Evolutionary conservation across 2,113 vertebrate species (phyloP), one percentile per base, ranked within the genome.

Genomic region (Monopterus albus): DNA sequence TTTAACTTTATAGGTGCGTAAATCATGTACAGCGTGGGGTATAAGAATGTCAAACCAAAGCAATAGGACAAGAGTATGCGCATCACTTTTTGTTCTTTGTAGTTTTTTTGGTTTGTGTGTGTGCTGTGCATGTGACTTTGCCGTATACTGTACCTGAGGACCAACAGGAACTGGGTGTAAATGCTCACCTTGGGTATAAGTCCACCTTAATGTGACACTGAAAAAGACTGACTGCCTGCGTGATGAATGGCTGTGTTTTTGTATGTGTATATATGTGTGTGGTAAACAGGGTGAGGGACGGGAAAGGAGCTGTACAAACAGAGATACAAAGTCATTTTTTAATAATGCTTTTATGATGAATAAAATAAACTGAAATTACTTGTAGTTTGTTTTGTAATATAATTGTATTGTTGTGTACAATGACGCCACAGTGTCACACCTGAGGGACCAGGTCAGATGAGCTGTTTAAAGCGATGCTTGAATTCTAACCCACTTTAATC

Each of bases 161-260:
- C 35, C 18, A 13, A 8, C 35, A 56, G 43, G 33, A 74, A 7
- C 15, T 29, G 5, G 15, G n/a, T 57, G 62, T 50, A 57, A 47
- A 66, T 58, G 57, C 31, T 70, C 36, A 59, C 51, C 49, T 78
- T 64, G 35, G 42, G 33, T 43, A 53, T 12, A 8, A 74, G 18
- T 39, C 40, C 50, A 47, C 35, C 33, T 18, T 66, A 38, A 50
- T 71, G 46, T 46, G 50, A 66, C 8, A 26, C 50, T 66, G 83
- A 66, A 15, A 82, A 63, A 79, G 42, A 67, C 58, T 73, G 21
- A 72, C 20, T 46, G 28, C 46, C 38, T 33, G 29, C 23, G n/a
- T 57, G 46, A 81, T 58, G 49, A 76, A 73, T 45, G 56, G 46
- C 42, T 53, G 35, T 66, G 26, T 45, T 35, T 31, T 18, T 38